Base-by-base conservation (phyloP, 2,113 vertebrate species). In the Nannobrachium achirus region DNA sequence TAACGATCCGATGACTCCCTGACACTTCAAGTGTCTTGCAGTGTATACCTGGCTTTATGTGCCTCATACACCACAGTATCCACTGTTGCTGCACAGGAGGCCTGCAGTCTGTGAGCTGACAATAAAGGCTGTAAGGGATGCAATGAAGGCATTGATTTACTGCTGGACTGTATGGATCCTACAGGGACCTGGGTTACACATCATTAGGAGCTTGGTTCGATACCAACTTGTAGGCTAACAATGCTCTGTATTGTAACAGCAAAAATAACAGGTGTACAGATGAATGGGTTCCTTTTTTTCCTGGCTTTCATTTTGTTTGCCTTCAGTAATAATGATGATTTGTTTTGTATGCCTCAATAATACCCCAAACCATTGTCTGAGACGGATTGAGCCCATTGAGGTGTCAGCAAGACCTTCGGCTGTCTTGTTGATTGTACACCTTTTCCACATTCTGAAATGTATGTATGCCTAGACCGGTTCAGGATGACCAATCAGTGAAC, bases 101-200 rank as follows among this genome's bases (percentile, higher is more conserved):
- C 25, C 25, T 33, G 25, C 25, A 33, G 25, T 33, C 25, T 33
- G 25, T 33, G 25, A 33, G 25, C 25, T 33, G 1, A 33, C 25
- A 33, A 33, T 33, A 5, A 33, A 33, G 25, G 25, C 25, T 33
- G 25, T 33, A n/a, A n/a, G n/a, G n/a, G n/a, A n/a, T n/a, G n/a
- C n/a, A n/a, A n/a, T n/a, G n/a, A 51, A 71, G 76, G 45, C 73
- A 85, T 83, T 61, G 87, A 89, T 88, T 86, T 66, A 59, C 59
- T 3, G 63, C 67, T 63, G 0, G 16, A 14, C 48, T 0, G 19
- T 76, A 78, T 75, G 1, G 78, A 83, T 69, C 45, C 45, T 33
- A 33, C 53, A 38, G 15, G 69, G 41, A 71, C 41, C 15, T 1
- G 52, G 7, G 16, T 40, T 66, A 64, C 63, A 16, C 67, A 39